Evolutionary conservation across 2,113 vertebrate species (phyloP).

Genomic region (Eudyptes chrysolophus): DNA sequence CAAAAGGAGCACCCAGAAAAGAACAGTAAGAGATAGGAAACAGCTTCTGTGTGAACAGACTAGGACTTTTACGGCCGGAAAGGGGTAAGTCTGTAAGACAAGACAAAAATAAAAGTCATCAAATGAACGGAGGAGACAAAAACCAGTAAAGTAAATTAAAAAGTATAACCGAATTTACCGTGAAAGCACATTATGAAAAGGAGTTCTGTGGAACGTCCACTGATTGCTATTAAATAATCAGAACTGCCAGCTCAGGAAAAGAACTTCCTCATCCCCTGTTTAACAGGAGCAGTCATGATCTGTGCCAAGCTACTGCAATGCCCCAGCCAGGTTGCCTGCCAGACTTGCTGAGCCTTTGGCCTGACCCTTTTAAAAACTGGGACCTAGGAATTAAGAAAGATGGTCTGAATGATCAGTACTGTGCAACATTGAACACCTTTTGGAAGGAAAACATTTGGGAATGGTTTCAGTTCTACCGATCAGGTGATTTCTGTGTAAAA

Average conservation of each 20-base stretch:
- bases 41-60: not conserved
- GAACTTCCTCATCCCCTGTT: not conserved
- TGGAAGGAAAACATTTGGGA: not conserved
- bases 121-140: not conserved
- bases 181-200: not conserved
- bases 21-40: not conserved
- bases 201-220: not conserved
- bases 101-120: not conserved
- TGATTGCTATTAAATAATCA: not conserved
- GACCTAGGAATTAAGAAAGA: not conserved
- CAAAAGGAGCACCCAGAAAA: not conserved
- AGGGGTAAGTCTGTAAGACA: not conserved
- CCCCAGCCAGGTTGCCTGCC: not conserved
- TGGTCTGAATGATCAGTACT: not conserved
- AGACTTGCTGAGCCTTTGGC: not conserved
- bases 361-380: not conserved
- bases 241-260: not conserved
- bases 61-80: not conserved
- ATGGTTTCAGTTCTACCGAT: not conserved
- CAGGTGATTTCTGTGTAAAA: not conserved
- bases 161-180: not conserved
- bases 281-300: not conserved
- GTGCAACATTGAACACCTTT: not conserved
- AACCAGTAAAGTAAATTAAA: not conserved
- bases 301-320: fast-evolving